These are phyloP conservation scores for Atlantisia rogersi DNA, from an alignment of 2,113 vertebrate species.

Conservation along the genomic window DNA sequence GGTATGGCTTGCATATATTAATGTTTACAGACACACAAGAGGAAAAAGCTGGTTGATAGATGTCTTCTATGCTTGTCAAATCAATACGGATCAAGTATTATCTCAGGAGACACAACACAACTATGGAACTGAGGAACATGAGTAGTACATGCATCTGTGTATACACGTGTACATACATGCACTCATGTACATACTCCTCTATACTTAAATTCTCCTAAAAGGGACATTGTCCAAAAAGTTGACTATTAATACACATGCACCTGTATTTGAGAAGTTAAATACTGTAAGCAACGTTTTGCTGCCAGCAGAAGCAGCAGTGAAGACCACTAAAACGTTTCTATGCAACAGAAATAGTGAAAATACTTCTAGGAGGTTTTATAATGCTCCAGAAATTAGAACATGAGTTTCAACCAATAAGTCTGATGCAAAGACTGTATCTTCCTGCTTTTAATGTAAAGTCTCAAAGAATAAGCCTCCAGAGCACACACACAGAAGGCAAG, in stretches of 20 bases:
- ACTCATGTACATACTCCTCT: background rate
- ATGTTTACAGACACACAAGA: background rate
- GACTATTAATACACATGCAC: background rate
- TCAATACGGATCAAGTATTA: background rate
- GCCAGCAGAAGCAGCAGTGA: background rate
- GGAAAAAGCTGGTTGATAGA: background rate
- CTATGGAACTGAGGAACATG: background rate
- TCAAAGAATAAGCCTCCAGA: background rate
- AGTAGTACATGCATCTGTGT: background rate
- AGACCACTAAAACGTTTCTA: background rate
- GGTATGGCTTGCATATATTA: background rate
- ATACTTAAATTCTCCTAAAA: background rate
- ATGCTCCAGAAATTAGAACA: background rate
- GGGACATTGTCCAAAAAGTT: background rate
- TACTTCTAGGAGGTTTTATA: background rate
- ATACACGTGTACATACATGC: background rate
- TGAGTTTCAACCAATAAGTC: background rate
- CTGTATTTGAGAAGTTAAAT: background rate
- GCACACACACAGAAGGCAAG: background rate
- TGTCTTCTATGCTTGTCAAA: background rate
- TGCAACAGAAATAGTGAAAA: too few species aligned
- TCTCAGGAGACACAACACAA: background rate
- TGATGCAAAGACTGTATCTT: background rate
- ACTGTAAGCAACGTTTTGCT: background rate
- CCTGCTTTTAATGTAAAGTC: background rate